A percentile compares a stretch with the other conserved stretches of the same genome.
phyloP scores from a whole-genome alignment of 2,888 invertebrate genomes.

The Ophion slaviceki region DNA sequence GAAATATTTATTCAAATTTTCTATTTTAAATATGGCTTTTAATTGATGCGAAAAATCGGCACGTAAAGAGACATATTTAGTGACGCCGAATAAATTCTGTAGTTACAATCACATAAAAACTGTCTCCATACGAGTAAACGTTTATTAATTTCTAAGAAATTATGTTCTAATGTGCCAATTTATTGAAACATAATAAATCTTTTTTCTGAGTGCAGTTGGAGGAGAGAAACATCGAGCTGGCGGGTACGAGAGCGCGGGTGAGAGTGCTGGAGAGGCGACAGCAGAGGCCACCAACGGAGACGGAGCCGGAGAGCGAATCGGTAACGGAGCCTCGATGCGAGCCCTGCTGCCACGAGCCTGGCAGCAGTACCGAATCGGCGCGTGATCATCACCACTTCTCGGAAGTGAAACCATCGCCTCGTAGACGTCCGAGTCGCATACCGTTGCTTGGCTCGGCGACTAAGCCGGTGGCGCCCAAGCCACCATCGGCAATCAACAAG shows the following conservation, averaged over 20 bases:
- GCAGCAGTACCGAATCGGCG: slow-evolving; percentile 88
- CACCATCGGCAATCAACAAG: slow-evolving; percentile 85
- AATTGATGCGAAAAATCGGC: too few relatives aligned
- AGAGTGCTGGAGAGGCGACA: slow-evolving; percentile 88
- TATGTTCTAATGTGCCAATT: too few relatives aligned
- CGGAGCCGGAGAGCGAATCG: slow-evolving; percentile 82
- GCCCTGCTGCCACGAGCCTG: slow-evolving; percentile 84
- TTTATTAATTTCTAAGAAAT: too few relatives aligned
- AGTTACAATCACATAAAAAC: too few relatives aligned
- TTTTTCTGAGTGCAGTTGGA: too few relatives aligned
- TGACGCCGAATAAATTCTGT: too few relatives aligned
- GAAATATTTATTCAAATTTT: too few relatives aligned
- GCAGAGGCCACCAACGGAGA: slow-evolving; percentile 83
- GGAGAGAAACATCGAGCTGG: slow-evolving; percentile 92
- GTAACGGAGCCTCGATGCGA: slow-evolving; percentile 81
- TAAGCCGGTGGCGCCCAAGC: slow-evolving; percentile 87
- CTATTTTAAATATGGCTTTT: too few relatives aligned
- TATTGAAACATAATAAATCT: too few relatives aligned
- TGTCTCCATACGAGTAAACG: too few relatives aligned
- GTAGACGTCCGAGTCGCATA: slow-evolving; percentile 88
- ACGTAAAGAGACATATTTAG: too few relatives aligned
- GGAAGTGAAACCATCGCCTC: slow-evolving; percentile 81
- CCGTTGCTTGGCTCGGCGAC: slow-evolving; percentile 86
- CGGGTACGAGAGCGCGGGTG: slow-evolving; percentile 91
- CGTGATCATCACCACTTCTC: slow-evolving; percentile 84